Evolutionary conservation across 2,888 invertebrate genomes (phyloP).

Genomic region (Eudasyphora cyanicolor): DNA sequence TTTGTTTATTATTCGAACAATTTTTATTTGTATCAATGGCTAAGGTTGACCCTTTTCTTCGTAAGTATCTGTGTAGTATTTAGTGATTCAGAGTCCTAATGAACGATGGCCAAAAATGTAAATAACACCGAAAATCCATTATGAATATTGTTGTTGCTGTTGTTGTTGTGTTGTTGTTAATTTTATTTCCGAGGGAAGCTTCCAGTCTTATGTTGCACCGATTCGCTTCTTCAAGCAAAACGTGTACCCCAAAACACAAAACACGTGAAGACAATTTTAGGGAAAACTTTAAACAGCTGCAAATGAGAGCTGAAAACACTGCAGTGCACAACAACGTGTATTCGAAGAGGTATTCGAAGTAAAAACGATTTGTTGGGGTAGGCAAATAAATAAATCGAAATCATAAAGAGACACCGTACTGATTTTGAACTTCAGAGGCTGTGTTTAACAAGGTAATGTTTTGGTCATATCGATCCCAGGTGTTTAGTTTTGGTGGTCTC

Average conservation of each 20-base stretch:
- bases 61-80: constrained; percentile 44
- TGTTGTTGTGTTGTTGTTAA: too few relatives aligned
- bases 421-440: too few relatives aligned
- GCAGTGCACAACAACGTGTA: not conserved
- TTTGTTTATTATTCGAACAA: constrained; percentile 54
- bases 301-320: constrained; percentile 27
- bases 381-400: too few relatives aligned
- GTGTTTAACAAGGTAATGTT: too few relatives aligned
- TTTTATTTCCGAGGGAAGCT: constrained; percentile 32
- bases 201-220: constrained; percentile 51
- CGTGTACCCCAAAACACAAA: not conserved
- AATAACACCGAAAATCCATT: constrained; percentile 64
- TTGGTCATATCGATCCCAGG: too few relatives aligned
- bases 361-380: too few relatives aligned
- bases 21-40: constrained; percentile 55
- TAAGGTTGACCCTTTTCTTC: constrained; percentile 64
- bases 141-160: constrained; percentile 59
- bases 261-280: constrained; percentile 45
- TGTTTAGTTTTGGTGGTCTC: too few relatives aligned
- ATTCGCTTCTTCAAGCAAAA: constrained; percentile 16
- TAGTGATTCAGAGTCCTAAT: constrained; percentile 54
- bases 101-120: constrained; percentile 64
- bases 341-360: too few relatives aligned
- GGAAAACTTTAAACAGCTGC: constrained; percentile 54
- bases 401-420: too few relatives aligned